Evolutionary conservation across 2,888 invertebrate species (phyloP).

Genomic region (Coronaproctus castanopsis): DNA sequence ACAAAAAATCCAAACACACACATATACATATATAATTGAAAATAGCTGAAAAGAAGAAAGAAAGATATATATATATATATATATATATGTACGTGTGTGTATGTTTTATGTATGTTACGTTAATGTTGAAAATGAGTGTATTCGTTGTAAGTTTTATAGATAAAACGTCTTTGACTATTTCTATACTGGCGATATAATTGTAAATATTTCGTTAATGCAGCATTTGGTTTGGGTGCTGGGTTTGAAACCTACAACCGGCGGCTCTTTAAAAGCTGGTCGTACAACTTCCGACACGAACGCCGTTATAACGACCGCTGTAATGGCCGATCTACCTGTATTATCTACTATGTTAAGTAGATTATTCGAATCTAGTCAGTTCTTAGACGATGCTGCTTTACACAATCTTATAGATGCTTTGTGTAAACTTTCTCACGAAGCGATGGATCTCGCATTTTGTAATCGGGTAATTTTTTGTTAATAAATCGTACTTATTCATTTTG

Average conservation of each 20-base stretch:
- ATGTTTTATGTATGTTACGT: no score
- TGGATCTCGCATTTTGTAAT: constrained; percentile 90
- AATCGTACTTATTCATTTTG: neutral
- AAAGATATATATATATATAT: no score
- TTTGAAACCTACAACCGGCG: constrained; percentile 81
- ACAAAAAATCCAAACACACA: no score
- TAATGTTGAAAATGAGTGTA: no score
- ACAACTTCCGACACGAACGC: constrained; percentile 59
- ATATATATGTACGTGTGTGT: no score
- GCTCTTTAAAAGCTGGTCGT: constrained; percentile 69
- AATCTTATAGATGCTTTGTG: constrained; percentile 91
- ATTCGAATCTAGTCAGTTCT: constrained; percentile 81
- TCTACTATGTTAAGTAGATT: constrained; percentile 78
- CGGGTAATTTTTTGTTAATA: constrained; percentile 35
- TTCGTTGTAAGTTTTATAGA: no score
- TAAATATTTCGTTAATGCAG: no score
- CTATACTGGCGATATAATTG: no score
- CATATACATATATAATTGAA: no score
- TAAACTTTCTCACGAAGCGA: constrained; percentile 86
- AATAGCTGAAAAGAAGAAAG: no score
- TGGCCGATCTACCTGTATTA: constrained; percentile 80
- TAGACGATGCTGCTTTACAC: constrained; percentile 85
- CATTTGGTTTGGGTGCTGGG: constrained; percentile 81
- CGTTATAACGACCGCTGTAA: constrained; percentile 84
- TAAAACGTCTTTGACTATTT: no score